Conservation (phyloP, 2,113 vertebrate genomes). For the Myocastor coypus region DNA sequence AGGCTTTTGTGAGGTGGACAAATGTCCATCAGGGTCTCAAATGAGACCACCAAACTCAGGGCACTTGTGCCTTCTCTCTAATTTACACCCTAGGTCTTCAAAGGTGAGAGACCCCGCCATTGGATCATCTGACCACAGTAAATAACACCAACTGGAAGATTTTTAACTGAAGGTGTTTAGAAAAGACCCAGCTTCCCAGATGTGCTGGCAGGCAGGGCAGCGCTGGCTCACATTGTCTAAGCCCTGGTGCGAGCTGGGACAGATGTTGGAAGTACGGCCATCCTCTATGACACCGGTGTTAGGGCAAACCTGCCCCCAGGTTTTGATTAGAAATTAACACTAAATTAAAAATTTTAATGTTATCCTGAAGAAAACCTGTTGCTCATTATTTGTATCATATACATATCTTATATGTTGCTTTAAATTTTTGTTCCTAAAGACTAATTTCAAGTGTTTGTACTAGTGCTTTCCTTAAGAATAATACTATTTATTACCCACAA, state of each 20-base stretch:
- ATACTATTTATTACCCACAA: not conserved
- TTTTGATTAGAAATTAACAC: constrained; percentile 13
- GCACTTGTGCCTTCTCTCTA: constrained; percentile 64
- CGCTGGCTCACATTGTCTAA: not conserved
- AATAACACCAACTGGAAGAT: constrained; percentile 57
- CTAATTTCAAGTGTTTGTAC: not conserved
- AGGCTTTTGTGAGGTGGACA: constrained; percentile 72
- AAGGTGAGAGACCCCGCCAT: constrained; percentile 30
- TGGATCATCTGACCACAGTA: constrained; percentile 67
- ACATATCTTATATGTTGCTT: not conserved
- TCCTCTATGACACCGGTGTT: not conserved
- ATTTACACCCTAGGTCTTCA: constrained; percentile 29
- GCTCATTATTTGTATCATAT: not conserved
- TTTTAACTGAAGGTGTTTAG: constrained; percentile 28
- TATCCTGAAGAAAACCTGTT: constrained; percentile 25
- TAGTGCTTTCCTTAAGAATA: not conserved
- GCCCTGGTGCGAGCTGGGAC: not conserved
- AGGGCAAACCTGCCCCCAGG: not conserved
- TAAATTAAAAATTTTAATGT: not conserved
- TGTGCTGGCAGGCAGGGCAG: not conserved
- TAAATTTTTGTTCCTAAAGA: constrained; percentile 28
- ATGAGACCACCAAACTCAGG: constrained; percentile 68
- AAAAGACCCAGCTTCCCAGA: constrained; percentile 6
- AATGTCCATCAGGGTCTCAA: constrained; percentile 34
- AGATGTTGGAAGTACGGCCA: not conserved